phyloP scores from a whole-genome alignment of 1,140 invertebrate species.

The Drosophila ananassae region DNA sequence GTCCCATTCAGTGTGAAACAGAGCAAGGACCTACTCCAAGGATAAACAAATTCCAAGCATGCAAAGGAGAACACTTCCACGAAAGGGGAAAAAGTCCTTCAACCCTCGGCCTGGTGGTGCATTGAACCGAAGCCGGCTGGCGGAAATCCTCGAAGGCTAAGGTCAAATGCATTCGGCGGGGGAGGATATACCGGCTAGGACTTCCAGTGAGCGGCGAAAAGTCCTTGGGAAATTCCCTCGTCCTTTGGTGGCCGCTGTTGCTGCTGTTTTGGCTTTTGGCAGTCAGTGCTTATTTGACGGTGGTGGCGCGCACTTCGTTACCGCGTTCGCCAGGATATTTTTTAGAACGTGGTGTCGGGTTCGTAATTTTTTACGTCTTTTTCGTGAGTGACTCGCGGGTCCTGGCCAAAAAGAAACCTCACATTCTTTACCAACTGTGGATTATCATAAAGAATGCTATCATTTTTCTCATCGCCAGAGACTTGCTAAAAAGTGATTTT shows the following conservation, averaged over 20 bases:
- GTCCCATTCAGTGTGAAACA: conserved; percentile 9
- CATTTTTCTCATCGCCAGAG: background rate
- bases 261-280: conserved; percentile 40
- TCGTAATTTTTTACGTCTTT: conserved; percentile 44
- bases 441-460: conserved; percentile 66
- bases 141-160: conserved; percentile 68
- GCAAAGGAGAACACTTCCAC: conserved; percentile 38
- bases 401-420: conserved; percentile 24
- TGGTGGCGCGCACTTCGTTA: conserved; percentile 61
- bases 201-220: conserved; percentile 66
- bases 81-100: conserved; percentile 9
- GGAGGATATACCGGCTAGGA: conserved; percentile 14
- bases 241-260: conserved; percentile 16
- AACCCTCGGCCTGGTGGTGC: conserved; percentile 46
- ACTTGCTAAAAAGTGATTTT: conserved; percentile 16
- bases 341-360: conserved; percentile 3
- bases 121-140: conserved; percentile 68
- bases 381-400: conserved; percentile 38
- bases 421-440: conserved; percentile 73
- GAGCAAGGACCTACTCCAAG: conserved; percentile 30
- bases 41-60: conserved; percentile 12
- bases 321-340: conserved; percentile 15
- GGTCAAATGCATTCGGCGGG: conserved; percentile 68
- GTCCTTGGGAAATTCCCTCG: conserved; percentile 54
- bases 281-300: conserved; percentile 67